Evolutionary conservation across 2,888 invertebrate species (phyloP), one percentile per base, ranked within the genome.

Genomic region (Cryptocheilus praepositus): DNA sequence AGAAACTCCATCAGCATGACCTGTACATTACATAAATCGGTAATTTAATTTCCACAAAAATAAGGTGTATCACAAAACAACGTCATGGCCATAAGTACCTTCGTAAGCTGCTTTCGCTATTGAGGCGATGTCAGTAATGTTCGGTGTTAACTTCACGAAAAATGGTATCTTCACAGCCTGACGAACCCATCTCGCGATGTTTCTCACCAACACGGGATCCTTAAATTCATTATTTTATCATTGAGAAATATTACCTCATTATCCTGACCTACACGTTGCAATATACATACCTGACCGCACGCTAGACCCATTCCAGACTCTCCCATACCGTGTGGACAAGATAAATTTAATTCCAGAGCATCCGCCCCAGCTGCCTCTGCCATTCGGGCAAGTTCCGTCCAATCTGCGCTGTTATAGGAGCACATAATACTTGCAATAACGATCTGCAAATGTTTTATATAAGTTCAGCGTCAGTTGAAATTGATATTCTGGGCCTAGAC

Each of bases 291-390:
- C 92, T 98, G 98, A 65, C 99, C 99, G 89, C 99, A 99, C 54
- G 99, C 99, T 60, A 99, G 90, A 0, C 99, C 99, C 99, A 99
- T 99, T 49, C 98, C 98, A 13, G 95, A 93, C 88, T 98, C 98
- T 0, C 98, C 98, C 98, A 99, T 99, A 5, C 99, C 99, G 89
- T 99, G 99, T 0, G 99, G 99, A 88, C 99, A 99, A 0, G 98
- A 98, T 59, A 99, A 89, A 90, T 99, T 99, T 59, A 99, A 90
- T 85, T 99, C 99, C 15, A 99, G 89, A 0, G 97, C 98, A 89
- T 99, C 98, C 0, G 99, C 94, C 0, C 98, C 98, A 0, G 97
- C 91, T 0, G 91, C 90, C 88, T 95, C 94, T 0, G 97, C 95
- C 89, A 91, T 93, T 76, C 90, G 90, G 0, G 98, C 93, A 62